These are phyloP conservation scores for Zosterops pallidus DNA, from an alignment of 2,113 vertebrate species.

Conservation along the genomic window DNA sequence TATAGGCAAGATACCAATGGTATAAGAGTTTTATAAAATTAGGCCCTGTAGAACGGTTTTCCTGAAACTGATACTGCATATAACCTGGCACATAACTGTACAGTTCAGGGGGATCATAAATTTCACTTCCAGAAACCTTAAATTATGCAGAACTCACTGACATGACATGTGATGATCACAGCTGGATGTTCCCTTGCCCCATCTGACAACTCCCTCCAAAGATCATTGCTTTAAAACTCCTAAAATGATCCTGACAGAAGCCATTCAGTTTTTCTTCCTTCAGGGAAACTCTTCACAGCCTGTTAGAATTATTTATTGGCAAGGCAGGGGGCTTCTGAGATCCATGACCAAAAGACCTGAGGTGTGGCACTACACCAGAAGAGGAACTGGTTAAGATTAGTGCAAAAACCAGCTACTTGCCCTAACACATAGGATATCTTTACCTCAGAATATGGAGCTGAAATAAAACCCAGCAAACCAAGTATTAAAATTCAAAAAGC, in stretches of 20 bases:
- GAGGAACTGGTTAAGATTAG: background rate
- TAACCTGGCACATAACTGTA: background rate
- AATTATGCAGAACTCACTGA: background rate
- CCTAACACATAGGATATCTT: background rate
- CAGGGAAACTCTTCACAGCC: background rate
- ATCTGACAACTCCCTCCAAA: background rate
- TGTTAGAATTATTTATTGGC: background rate
- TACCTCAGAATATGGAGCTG: background rate
- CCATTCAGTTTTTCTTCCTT: background rate
- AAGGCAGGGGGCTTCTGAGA: background rate
- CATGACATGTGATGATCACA: background rate
- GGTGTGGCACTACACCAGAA: background rate
- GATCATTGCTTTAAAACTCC: background rate
- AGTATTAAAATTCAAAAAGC: background rate
- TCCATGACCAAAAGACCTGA: background rate
- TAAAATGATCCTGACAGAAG: background rate
- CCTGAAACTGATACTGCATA: background rate
- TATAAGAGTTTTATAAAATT: background rate
- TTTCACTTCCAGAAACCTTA: background rate
- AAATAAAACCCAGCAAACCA: background rate
- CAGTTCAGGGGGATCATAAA: background rate
- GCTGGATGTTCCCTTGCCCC: background rate
- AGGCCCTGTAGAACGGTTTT: background rate
- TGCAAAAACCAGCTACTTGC: background rate
- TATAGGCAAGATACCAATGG: accelerated